Conservation (phyloP, 2,888 invertebrate species). For the Drosophila maculinotata region DNA sequence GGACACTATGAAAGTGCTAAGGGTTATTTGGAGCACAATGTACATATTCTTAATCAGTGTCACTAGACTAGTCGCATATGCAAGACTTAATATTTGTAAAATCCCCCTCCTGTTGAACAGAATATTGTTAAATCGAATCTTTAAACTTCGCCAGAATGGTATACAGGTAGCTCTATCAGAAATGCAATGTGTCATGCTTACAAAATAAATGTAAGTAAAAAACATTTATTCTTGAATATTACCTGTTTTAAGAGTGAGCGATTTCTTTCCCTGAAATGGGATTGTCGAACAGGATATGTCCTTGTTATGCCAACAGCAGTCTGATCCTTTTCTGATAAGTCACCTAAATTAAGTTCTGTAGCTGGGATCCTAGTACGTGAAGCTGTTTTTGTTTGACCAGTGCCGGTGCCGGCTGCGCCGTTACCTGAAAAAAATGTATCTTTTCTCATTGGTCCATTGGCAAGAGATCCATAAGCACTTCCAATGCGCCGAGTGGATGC, state of each 20-base stretch:
- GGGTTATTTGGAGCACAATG: too few relatives aligned
- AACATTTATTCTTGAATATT: slow-evolving; percentile 3
- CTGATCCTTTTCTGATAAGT: slow-evolving; percentile 35
- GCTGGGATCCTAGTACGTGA: slow-evolving; percentile 38
- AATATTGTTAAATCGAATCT: too few relatives aligned
- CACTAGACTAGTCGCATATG: too few relatives aligned
- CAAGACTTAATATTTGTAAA: too few relatives aligned
- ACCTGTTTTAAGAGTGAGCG: slow-evolving; percentile 82
- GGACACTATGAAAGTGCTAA: too few relatives aligned
- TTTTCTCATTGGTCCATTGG: slow-evolving; percentile 16
- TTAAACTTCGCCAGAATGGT: too few relatives aligned
- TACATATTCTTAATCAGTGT: too few relatives aligned
- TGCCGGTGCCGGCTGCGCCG: neutral
- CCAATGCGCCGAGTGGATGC: slow-evolving; percentile 52
- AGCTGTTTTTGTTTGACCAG: slow-evolving; percentile 9
- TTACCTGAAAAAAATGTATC: slow-evolving; percentile 44
- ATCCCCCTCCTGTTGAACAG: too few relatives aligned
- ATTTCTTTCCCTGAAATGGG: slow-evolving; percentile 83
- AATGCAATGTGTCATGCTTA: too few relatives aligned
- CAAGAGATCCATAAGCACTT: slow-evolving; percentile 5
- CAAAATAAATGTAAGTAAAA: too few relatives aligned
- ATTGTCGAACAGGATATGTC: slow-evolving; percentile 73
- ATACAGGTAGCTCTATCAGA: too few relatives aligned
- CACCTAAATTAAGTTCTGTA: slow-evolving; percentile 18
- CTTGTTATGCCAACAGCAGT: slow-evolving; percentile 61